Evolutionary conservation across 2,113 vertebrate species (phyloP).

Genomic region (Platycercus adscitus): DNA sequence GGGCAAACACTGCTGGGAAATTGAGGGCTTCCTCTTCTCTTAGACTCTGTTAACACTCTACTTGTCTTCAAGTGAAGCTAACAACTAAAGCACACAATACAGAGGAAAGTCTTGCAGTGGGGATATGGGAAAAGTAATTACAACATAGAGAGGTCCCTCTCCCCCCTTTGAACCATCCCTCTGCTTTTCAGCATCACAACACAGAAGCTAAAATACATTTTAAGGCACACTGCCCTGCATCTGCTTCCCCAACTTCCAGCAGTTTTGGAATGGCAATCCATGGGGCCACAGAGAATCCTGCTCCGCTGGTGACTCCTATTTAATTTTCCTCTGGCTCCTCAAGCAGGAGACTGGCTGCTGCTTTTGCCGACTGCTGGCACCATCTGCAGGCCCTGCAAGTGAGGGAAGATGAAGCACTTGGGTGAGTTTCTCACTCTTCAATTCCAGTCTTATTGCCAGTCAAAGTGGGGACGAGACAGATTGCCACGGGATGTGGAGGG

Average conservation of each 20-base stretch:
- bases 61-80: neutral
- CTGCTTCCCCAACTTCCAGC: neutral
- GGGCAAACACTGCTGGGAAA: neutral
- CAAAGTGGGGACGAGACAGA: neutral
- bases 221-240: neutral
- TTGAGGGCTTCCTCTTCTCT: neutral
- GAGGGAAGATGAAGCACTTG: neutral
- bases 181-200: neutral
- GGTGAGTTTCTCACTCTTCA: neutral
- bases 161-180: neutral
- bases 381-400: conserved; percentile 42
- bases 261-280: neutral
- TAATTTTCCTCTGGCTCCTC: neutral
- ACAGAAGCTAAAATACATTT: neutral
- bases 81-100: neutral
- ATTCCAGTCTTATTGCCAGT: neutral
- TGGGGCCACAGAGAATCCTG: neutral
- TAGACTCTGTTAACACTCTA: neutral
- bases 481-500: neutral
- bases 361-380: conserved; percentile 35
- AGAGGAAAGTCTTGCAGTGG: neutral
- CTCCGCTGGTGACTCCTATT: neutral
- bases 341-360: accelerated
- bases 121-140: neutral
- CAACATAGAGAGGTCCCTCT: neutral